Evolutionary conservation across 1,140 invertebrate species (phyloP).

Genomic region (Drosophila sulfurigaster): DNA sequence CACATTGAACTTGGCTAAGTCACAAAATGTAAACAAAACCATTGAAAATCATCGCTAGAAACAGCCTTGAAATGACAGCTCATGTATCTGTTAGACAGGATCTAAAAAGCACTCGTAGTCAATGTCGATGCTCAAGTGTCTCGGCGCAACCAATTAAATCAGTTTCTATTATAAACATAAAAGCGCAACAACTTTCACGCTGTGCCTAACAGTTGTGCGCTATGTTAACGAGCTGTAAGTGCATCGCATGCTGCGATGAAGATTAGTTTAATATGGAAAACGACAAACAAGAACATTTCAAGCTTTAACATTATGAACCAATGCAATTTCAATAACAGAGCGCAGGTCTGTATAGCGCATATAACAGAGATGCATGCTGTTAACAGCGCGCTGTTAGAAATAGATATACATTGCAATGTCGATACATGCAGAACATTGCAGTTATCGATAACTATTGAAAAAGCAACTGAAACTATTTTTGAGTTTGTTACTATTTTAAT

Average conservation of each 20-base stretch:
- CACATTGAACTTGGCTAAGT: slow-evolving; percentile 50
- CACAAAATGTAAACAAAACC: slow-evolving; percentile 42
- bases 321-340: too few relatives aligned
- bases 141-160: neutral
- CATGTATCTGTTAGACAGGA: slow-evolving; percentile 10
- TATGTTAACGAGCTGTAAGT: neutral
- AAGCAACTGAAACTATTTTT: too few relatives aligned
- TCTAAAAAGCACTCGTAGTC: neutral
- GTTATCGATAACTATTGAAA: too few relatives aligned
- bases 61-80: slow-evolving; percentile 31
- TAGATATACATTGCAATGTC: too few relatives aligned
- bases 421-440: too few relatives aligned
- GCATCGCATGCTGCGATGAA: neutral
- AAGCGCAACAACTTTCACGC: neutral
- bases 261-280: too few relatives aligned
- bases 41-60: slow-evolving; percentile 19
- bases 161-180: slow-evolving; percentile 18
- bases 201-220: slow-evolving; percentile 2
- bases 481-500: too few relatives aligned
- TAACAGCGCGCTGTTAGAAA: too few relatives aligned
- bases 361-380: too few relatives aligned
- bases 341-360: too few relatives aligned
- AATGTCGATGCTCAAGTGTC: slow-evolving; percentile 38
- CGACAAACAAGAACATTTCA: too few relatives aligned
- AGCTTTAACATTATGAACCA: too few relatives aligned